Evolutionary conservation across 1,140 invertebrate genomes (phyloP).

Genomic region (Bradysia coprophila): DNA sequence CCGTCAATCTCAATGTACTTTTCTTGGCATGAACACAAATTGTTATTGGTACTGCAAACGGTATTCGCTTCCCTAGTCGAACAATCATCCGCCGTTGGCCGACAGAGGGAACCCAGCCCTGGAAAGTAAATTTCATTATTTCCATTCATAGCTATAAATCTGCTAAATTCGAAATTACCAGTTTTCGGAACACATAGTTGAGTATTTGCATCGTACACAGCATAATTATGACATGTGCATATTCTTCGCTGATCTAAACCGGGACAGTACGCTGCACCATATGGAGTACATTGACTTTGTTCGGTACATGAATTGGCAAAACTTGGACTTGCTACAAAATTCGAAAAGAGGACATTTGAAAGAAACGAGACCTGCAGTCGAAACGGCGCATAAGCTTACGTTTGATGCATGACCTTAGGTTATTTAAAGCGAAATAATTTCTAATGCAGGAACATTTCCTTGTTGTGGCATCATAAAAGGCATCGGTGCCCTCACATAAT

Average conservation of each 20-base stretch:
- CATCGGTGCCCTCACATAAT: conserved; percentile 14
- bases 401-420: conserved; percentile 19
- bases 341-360: not conserved
- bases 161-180: not conserved
- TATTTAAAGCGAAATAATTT: conserved; percentile 19
- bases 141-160: not conserved
- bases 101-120: conserved; percentile 2
- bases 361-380: not conserved
- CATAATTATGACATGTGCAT: conserved; percentile 21
- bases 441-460: conserved; percentile 22
- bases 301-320: conserved; percentile 13
- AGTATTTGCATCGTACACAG: conserved; percentile 16
- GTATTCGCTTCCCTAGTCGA: conserved; percentile 15
- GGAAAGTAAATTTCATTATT: not conserved
- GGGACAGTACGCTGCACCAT: conserved; percentile 17
- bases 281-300: conserved; percentile 22
- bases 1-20: conserved; percentile 21
- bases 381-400: conserved; percentile 9
- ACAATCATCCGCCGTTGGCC: conserved; percentile 15
- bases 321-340: not conserved
- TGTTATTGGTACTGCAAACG: conserved; percentile 16
- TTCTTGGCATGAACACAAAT: conserved; percentile 23
- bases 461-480: conserved; percentile 13
- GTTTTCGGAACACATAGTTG: conserved; percentile 16
- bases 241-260: conserved; percentile 14